Conservation (phyloP, 2,797 vertebrate genomes). For the Streptopelia turtur region DNA sequence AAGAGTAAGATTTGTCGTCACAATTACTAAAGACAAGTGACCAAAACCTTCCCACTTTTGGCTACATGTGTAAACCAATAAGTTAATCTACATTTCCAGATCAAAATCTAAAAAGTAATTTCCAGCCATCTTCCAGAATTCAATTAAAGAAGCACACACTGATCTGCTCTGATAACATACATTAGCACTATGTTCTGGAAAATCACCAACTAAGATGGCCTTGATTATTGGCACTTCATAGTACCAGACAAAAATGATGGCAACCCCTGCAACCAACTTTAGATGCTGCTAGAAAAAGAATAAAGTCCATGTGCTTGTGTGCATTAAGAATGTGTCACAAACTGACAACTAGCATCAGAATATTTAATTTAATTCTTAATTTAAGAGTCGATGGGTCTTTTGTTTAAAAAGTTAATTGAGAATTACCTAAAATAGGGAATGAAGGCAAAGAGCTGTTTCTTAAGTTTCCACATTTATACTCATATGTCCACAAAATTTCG, state of each 20-base stretch:
- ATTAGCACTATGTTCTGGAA: accelerated
- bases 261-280: not conserved
- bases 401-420: not conserved
- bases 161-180: not conserved
- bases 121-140: not conserved
- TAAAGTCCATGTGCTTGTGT: not conserved
- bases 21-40: not conserved
- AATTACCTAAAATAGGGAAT: not conserved
- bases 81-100: not conserved
- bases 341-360: not conserved
- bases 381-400: not conserved
- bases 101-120: not conserved
- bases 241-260: not conserved
- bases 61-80: not conserved
- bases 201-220: not conserved
- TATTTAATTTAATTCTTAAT: not conserved
- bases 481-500: not conserved
- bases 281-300: not conserved
- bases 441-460: not conserved
- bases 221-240: not conserved
- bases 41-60: not conserved
- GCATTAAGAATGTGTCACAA: not conserved
- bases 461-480: not conserved
- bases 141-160: not conserved
- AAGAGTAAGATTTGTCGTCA: not conserved